Base-by-base conservation (phyloP, 2,888 invertebrate genomes). In the Aspidiotus destructor region DNA sequence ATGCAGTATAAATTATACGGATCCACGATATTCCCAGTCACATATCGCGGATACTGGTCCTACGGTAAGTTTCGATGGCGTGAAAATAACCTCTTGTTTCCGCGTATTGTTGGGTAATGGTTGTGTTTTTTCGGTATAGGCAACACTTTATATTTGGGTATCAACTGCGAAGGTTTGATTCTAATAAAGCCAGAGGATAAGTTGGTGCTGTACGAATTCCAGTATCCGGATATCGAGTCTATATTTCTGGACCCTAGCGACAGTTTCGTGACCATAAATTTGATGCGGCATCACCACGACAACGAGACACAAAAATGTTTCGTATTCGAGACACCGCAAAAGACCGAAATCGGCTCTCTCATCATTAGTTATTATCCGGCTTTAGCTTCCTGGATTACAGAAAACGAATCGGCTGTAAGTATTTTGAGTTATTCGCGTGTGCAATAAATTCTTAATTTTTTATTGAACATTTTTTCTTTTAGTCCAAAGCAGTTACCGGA, bases 1-100 rank as follows among this genome's bases (percentile, higher is more conserved):
- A 95, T 95, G 91, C 95, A 96, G 78, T 96, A 94, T 77, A 94
- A 95, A 0, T 81, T 96, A 1, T 92, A 91, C 73, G 92, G 92
- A 8, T 89, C 91, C 70, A 90, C 91, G 52, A 82, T 88, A 75
- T 92, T 89, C 79, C 87, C 87, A 11, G 95, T 95, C 70, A 89
- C 89, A 0, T 96, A 95, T 77, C 86, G 92, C 73, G 95, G 95
- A 13, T 92, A 93, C 75, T 94, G 94, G 92, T 89, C 90, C 7
- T 94, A 93, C 75, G 92, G 89, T 79, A 77, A 81, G 41, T 48
- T 48, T 48, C 6, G 48, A 48, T 6, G 10, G 6, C 48, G 11
- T 48, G 48, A 48, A 48, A 48, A 48, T 48, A 13, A 48, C 48
- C 48, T 48, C 10, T n/a, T 3, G 6, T 6, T 48, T 48, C 48